Conservation (phyloP, 2,797 vertebrate species). For the Helarctos malayanus region DNA sequence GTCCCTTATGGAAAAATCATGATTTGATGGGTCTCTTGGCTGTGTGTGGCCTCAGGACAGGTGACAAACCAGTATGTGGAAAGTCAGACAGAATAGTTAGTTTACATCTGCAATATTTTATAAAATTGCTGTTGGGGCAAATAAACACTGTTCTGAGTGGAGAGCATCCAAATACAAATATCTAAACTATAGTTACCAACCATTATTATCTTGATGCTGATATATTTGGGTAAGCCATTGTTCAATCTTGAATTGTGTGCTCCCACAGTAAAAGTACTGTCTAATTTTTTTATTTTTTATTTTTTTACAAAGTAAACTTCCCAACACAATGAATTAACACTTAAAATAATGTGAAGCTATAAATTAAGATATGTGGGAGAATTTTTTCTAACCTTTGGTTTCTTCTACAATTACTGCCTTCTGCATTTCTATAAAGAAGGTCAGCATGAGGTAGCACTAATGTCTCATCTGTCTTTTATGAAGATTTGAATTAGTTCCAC, state of each 20-base stretch:
- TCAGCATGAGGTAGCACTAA: not conserved
- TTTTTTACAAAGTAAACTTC: not conserved
- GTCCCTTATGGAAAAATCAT: not conserved
- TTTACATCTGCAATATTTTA: constrained; percentile 33
- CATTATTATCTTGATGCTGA: not conserved
- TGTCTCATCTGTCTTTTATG: not conserved
- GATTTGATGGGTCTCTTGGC: constrained; percentile 2
- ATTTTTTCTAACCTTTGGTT: constrained; percentile 29
- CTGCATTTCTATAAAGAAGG: constrained; percentile 1
- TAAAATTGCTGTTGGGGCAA: not conserved
- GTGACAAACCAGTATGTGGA: constrained; percentile 3
- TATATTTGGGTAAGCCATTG: not conserved
- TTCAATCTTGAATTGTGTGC: not conserved
- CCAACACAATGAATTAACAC: not conserved
- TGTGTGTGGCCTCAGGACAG: not conserved
- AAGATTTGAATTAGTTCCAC: not conserved
- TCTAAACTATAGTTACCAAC: not conserved
- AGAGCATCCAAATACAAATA: constrained; percentile 24
- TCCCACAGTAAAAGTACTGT: not conserved
- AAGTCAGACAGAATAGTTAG: not conserved
- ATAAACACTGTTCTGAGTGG: not conserved
- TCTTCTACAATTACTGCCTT: not conserved
- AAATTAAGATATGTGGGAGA: not conserved
- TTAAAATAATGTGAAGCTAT: not conserved
- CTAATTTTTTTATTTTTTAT: not conserved